Percentiles rank a stretch among this genome's conserved stretches.
These are phyloP conservation scores for Neodon shergylaensis DNA, from an alignment of 2,113 vertebrate species.

Conservation along the genomic window DNA sequence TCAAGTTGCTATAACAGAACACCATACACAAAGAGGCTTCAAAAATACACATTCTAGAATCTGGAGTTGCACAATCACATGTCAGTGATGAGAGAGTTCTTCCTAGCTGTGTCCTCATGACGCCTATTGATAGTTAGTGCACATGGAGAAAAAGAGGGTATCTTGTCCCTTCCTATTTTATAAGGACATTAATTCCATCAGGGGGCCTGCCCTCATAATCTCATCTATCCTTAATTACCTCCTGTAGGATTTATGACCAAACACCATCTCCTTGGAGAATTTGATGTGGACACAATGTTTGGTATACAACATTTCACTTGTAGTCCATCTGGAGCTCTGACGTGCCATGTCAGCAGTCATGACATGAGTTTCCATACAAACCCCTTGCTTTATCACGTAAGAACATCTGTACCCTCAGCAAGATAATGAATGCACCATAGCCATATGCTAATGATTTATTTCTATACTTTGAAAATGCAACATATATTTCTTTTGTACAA, in stretches of 20 bases:
- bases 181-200: neutral
- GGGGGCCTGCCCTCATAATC: neutral
- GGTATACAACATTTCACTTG: neutral
- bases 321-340: neutral
- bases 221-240: neutral
- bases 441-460: neutral
- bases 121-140: neutral
- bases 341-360: fast-evolving
- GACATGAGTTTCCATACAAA: neutral
- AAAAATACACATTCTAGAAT: neutral
- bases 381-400: neutral
- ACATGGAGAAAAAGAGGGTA: neutral
- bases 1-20: neutral
- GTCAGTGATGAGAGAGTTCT: neutral
- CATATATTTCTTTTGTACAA: neutral
- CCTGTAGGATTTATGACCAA: neutral
- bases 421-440: neutral
- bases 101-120: neutral
- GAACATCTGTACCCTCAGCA: neutral
- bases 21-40: no score
- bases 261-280: neutral
- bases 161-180: neutral
- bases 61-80: neutral
- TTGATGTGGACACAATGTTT: neutral
- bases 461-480: neutral